Evolutionary conservation across 1,140 invertebrate species (phyloP), one percentile per base, ranked within the genome.

Genomic region (Sminthurinus signatus): DNA sequence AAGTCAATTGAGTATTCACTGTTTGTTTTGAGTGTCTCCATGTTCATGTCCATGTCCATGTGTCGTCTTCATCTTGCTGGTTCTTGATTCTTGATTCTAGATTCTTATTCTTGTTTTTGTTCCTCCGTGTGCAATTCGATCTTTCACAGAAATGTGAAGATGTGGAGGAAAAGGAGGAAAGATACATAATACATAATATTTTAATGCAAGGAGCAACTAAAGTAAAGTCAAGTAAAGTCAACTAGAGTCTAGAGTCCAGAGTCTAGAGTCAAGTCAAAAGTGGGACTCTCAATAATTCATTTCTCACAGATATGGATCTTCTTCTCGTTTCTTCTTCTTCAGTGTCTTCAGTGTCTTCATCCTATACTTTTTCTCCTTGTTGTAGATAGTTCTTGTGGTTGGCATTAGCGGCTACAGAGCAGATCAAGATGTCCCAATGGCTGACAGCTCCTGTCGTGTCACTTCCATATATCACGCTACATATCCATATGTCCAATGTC

Each of bases 301-400:
- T 68, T 68, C 46, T 68, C 58, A 64, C 29, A 64, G 66, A 68
- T 68, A 64, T 64, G 43, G 57, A 68, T 68, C 66, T 67, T 58
- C 39, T n/a, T n/a, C n/a, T n/a, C n/a, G n/a, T n/a, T n/a, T n/a
- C n/a, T n/a, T n/a, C n/a, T n/a, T n/a, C n/a, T n/a, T n/a, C n/a
- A n/a, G n/a, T n/a, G n/a, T n/a, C n/a, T n/a, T n/a, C n/a, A n/a
- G n/a, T n/a, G n/a, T n/a, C n/a, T n/a, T n/a, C n/a, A n/a, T n/a
- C n/a, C n/a, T n/a, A n/a, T n/a, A n/a, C n/a, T n/a, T n/a, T n/a
- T n/a, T n/a, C n/a, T n/a, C n/a, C n/a, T n/a, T n/a, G n/a, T n/a
- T n/a, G n/a, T n/a, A 61, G 55, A 63, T 64, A 62, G 64, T 62
- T 57, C 64, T 67, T 62, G 65, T 60, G 48, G 46, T 50, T n/a